Conservation (phyloP, 2,113 vertebrate species). For the Syngnathus typhle region DNA sequence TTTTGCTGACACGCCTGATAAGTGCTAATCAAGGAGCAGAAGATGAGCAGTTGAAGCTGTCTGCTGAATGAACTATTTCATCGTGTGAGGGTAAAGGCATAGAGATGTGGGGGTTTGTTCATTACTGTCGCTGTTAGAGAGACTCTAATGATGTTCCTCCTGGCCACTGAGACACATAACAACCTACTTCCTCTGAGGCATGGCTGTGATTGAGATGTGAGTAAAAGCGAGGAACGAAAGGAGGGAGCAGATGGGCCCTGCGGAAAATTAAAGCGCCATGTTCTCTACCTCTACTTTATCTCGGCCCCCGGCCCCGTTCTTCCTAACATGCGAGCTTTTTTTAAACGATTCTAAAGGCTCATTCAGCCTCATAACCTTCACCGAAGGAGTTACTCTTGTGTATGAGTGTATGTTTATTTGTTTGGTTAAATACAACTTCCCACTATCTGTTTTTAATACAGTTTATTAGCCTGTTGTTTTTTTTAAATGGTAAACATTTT, state of each 20-base stretch:
- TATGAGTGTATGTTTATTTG: not conserved
- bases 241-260: conserved; percentile 39
- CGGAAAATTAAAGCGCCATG: conserved; percentile 51
- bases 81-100: conserved; percentile 4
- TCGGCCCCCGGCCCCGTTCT: conserved; percentile 27
- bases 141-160: conserved; percentile 46
- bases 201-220: conserved; percentile 54
- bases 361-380: conserved; percentile 1
- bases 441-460: not conserved
- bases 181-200: conserved; percentile 42
- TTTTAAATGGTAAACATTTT: too few species aligned
- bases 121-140: conserved; percentile 32
- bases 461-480: not conserved
- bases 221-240: conserved; percentile 35
- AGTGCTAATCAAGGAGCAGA: conserved; percentile 26
- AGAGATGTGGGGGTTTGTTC: conserved; percentile 16
- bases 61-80: conserved; percentile 5
- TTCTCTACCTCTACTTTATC: conserved; percentile 37
- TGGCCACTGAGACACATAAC: conserved; percentile 42
- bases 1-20: conserved; percentile 14
- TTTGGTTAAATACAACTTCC: not conserved
- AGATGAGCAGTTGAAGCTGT: conserved; percentile 11
- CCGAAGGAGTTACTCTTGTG: not conserved
- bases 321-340: conserved; percentile 42
- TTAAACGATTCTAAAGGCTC: conserved; percentile 52